Percentiles rank a stretch among this genome's conserved stretches.
Evolutionary conservation across 2,797 vertebrate genomes (phyloP).

Genomic region (Girardinus metallicus): DNA sequence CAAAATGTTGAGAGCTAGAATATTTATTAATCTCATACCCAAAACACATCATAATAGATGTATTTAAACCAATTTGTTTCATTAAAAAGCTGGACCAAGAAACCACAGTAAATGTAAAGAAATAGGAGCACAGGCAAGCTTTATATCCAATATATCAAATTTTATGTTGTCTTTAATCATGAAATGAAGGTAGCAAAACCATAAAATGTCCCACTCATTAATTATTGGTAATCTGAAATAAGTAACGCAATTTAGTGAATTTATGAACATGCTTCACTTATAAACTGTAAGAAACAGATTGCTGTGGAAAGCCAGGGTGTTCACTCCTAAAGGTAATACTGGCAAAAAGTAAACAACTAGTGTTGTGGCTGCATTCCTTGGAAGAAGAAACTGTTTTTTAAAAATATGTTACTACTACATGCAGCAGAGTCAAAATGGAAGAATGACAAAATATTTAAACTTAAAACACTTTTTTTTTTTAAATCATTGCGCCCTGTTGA

Average conservation of each 20-base stretch:
- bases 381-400: neutral
- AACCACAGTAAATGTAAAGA: neutral
- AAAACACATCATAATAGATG: neutral
- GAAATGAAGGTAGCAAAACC: neutral
- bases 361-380: neutral
- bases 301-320: neutral
- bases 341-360: neutral
- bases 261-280: slow-evolving; percentile 2
- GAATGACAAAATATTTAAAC: slow-evolving; percentile 19
- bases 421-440: neutral
- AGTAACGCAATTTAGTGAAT: neutral
- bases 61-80: neutral
- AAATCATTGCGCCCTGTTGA: neutral
- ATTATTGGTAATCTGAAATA: neutral
- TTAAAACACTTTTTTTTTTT: neutral
- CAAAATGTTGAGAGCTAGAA: neutral
- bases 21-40: neutral
- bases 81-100: neutral
- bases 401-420: neutral
- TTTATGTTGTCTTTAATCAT: neutral
- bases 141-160: neutral
- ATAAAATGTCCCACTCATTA: neutral
- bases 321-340: neutral
- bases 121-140: neutral
- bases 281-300: neutral